Conservation (phyloP, 2,113 vertebrate species). For the Tychaedon coryphoeus region DNA sequence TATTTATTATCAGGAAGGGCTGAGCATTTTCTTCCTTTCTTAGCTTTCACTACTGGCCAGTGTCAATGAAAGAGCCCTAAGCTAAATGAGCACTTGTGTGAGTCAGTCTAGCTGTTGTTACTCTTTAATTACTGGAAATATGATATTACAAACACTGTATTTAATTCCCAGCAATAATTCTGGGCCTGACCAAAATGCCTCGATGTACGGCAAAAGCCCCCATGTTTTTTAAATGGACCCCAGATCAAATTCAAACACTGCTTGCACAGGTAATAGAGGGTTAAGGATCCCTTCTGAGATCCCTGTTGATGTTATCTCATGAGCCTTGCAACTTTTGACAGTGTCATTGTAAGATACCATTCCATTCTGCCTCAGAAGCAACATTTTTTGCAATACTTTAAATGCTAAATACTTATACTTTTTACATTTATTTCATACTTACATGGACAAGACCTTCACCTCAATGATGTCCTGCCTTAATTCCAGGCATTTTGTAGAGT, state of each 20-base stretch:
- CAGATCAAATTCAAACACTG: not conserved
- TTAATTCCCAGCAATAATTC: not conserved
- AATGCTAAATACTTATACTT: not conserved
- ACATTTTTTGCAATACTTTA: not conserved
- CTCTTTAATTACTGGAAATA: not conserved
- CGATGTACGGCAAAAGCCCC: not conserved
- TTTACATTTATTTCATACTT: constrained; percentile 69
- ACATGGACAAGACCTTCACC: constrained; percentile 96
- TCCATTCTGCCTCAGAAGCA: not conserved
- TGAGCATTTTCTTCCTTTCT: not conserved
- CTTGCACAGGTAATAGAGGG: not conserved
- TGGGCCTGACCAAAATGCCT: not conserved
- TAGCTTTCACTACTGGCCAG: not conserved
- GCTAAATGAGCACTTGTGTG: not conserved
- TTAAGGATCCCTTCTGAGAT: not conserved
- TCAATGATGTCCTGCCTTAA: constrained; percentile 91
- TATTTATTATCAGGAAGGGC: not conserved
- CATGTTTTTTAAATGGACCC: not conserved
- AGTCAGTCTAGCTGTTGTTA: not conserved
- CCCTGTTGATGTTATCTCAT: not conserved
- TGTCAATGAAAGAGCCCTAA: not conserved
- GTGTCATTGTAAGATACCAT: not conserved
- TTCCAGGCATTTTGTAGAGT: constrained; percentile 92
- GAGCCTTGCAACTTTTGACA: not conserved
- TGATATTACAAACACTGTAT: not conserved